Conservation (phyloP, 2,113 vertebrate species). For the Tragelaphus strepsiceros region DNA sequence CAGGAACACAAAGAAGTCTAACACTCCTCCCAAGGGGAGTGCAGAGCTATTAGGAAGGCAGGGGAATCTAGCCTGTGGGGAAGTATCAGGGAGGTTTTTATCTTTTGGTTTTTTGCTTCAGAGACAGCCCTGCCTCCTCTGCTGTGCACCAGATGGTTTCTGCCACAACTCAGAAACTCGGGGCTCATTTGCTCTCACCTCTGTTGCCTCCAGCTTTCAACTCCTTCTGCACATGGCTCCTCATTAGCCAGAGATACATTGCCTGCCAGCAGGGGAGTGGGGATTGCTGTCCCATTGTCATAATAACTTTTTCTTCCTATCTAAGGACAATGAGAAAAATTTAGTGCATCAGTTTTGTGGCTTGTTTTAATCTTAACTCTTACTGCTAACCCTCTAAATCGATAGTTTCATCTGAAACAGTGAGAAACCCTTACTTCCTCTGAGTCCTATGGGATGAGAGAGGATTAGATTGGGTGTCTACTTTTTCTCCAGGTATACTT, state of each 20-base stretch:
- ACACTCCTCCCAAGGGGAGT: neutral
- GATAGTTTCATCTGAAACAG: neutral
- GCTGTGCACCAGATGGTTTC: neutral
- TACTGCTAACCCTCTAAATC: neutral
- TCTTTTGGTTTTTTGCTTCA: neutral
- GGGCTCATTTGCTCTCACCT: neutral
- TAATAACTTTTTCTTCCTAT: neutral
- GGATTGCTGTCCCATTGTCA: neutral
- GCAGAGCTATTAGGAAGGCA: neutral
- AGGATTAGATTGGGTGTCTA: neutral
- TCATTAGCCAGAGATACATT: neutral
- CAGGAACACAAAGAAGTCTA: neutral
- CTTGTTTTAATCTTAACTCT: neutral
- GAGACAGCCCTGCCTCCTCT: neutral
- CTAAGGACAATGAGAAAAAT: neutral
- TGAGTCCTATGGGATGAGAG: neutral
- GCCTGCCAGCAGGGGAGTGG: neutral
- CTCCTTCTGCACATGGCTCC: neutral
- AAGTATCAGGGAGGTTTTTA: neutral
- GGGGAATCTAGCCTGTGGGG: neutral
- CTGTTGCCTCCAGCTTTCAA: neutral
- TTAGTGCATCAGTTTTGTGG: neutral
- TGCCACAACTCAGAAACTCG: neutral
- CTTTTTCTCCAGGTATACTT: neutral
- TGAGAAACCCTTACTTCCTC: neutral